Evolutionary conservation across 2,113 vertebrate genomes (phyloP), one percentile per base, ranked within the genome.

Genomic region (Spea multiplicata): DNA sequence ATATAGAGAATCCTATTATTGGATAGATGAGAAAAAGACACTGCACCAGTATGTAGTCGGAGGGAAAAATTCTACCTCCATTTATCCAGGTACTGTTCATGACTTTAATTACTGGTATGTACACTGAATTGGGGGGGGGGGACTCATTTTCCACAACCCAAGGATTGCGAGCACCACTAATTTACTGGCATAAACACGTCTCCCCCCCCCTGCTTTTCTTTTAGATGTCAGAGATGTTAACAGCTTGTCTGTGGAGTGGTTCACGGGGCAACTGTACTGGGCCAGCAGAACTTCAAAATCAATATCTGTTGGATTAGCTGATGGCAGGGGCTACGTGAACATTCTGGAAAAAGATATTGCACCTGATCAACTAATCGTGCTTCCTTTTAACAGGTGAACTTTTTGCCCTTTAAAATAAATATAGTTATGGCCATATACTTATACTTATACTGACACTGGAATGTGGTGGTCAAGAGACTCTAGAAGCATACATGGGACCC

Each of bases 181-280:
- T 30, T 30, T 30, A 30, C 30, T 30, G 30, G 30, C 30, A 30
- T 30, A 30, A 30, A 30, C 30, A 30, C 2, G 30, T 30, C 2
- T 30, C 2, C 30, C 30, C 30, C 30, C 30, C 7, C 14, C 0
- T 0, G 3, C 80, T 12, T 45, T 6, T 84, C 6, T 76, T 64
- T 5, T 81, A 97, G 96, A 92, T 10, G 83, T 88, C 0, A 74
- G 81, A 69, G 89, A 92, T 16, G 88, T 96, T 72, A 91, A 86
- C 65, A 92, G 93, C 83, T 84, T 98, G 78, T 92, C 94, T 0
- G 83, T 94, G 81, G 96, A 98, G 87, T 97, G 95, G 95, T 84
- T 94, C 66, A 95, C 89, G 16, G 94, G 95, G 7, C 92, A 95
- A 73, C 79, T 97, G 0, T 97, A 93, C 75, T 97, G 96, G 96